A percentile compares a stretch with the other conserved stretches of the same genome.
Conservation (phyloP, 2,797 vertebrate genomes). For the Enteromius thamalakanensis region DNA sequence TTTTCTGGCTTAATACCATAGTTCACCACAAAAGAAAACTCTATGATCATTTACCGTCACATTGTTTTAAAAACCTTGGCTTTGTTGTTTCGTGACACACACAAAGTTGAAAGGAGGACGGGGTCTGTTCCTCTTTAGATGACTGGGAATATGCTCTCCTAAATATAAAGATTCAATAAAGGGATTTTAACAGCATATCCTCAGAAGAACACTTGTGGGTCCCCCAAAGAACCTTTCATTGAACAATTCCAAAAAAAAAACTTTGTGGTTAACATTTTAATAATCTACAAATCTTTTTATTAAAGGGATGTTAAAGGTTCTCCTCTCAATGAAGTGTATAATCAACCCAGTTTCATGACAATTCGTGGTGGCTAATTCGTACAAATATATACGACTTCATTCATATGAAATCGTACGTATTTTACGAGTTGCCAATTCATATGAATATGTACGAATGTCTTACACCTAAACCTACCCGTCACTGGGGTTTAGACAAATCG, state of each 20-base stretch:
- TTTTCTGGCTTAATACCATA: constrained; percentile 1
- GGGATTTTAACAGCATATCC: neutral
- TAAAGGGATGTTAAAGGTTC: neutral
- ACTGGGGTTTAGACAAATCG: too few species aligned
- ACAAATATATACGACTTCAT: too few species aligned
- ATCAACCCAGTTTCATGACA: too few species aligned
- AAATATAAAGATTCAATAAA: neutral
- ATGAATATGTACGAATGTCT: too few species aligned
- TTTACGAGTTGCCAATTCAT: too few species aligned
- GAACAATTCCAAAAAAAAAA: neutral
- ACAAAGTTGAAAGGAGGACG: neutral
- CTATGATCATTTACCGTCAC: neutral
- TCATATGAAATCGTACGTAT: too few species aligned
- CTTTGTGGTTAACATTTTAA: neutral
- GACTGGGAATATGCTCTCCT: neutral
- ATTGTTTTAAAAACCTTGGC: neutral
- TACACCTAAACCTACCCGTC: too few species aligned
- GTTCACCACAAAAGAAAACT: neutral
- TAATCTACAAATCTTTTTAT: neutral
- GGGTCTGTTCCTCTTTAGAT: neutral
- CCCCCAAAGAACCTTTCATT: neutral
- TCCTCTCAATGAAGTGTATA: neutral
- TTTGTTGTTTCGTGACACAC: neutral
- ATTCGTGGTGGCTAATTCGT: too few species aligned
- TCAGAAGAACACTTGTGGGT: neutral